Evolutionary conservation across 2,113 vertebrate genomes (phyloP), one percentile per base, ranked within the genome.

Genomic region (Oryzias melastigma): DNA sequence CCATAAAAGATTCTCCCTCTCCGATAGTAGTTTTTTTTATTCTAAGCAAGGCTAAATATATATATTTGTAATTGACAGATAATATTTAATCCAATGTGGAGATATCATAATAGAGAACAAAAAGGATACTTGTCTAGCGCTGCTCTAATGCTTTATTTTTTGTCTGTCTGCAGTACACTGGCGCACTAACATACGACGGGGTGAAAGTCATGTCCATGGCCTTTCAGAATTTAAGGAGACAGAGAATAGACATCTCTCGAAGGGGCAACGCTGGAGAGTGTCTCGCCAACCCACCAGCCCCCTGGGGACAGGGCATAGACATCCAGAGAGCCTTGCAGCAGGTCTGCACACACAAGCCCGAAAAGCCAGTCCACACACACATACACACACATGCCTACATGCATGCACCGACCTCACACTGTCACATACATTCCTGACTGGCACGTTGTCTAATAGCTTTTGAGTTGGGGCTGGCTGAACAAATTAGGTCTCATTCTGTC

Each of bases 251-350:
- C 73, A 98, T 99, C 71, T 98, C 96, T 58, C 94, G 97, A 24
- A 91, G 96, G 0, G 97, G 96, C 48, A 99, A 99, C 0, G 97
- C 96, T 0, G 97, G 97, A 1, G 97, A 99, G 84, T 99, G 97
- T 78, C 91, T 99, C 7, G 97, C 97, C 73, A 99, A 98, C 82
- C 97, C 97, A 0, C 96, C 97, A 0, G 95, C 98, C 73, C 97
- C 97, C 43, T 99, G 97, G 97, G 96, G 96, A 25, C 97, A 98
- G 65, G 97, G 97, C 45, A 98, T 98, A 7, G 97, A 99, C 88
- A 99, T 99, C 83, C 96, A 99, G 90, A 93, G 96, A 89, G 97
- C 97, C 0, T 83, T 99, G 76, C 96, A 99, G 89, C 96, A 98
- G 96, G 97, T 98, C 55, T 52, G 75, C 19, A 49, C 45, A 35